Base-by-base conservation (phyloP, 2,888 invertebrate species). In the Ophion ellenae region DNA sequence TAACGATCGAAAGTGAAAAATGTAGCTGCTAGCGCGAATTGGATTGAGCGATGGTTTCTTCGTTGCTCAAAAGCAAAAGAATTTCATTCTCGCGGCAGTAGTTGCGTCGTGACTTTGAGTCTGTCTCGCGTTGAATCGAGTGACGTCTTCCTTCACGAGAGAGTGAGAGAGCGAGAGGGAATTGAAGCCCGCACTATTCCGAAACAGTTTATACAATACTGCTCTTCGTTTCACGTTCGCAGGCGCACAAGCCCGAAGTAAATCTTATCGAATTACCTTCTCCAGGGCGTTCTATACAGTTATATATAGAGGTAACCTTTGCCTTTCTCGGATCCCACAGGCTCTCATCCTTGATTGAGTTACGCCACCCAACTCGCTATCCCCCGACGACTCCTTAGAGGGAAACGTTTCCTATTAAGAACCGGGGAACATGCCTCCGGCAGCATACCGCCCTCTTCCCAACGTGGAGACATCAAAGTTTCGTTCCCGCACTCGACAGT, bases 341-440 rank as follows among this genome's bases (percentile, higher is more conserved):
- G 82, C 90, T 90, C 89, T 91, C 88, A 91, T 91, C 88, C 90
- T 90, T 92, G 91, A 93, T 93, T 91, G 91, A 92, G 91, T 92
- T 93, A 92, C 90, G 89, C 89, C 91, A 89, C 89, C 88, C 89
- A 87, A 83, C 64, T 85, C 79, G 57, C 80, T 63, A 53, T 66
- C 70, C 81, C 76, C 74, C 83, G 86, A 88, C 87, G 85, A 87
- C 89, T 88, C 89, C 90, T 89, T 88, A 82, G 88, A 89, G 90
- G 88, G 91, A 92, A 92, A 91, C 90, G 92, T 91, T 93, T 92
- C 91, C 91, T 91, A 91, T 92, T 90, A 91, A 91, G 91, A 90
- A 90, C 89, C 87, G 89, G 89, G 85, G 90, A 90, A 90, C 90
- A 90, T 91, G 87, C 90, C 90, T 88, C 88, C 87, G 90, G 91